A percentile compares a stretch with the other conserved stretches of the same genome.
Conservation (phyloP, 2,888 invertebrate species). For the Cremastinae sp. region DNA sequence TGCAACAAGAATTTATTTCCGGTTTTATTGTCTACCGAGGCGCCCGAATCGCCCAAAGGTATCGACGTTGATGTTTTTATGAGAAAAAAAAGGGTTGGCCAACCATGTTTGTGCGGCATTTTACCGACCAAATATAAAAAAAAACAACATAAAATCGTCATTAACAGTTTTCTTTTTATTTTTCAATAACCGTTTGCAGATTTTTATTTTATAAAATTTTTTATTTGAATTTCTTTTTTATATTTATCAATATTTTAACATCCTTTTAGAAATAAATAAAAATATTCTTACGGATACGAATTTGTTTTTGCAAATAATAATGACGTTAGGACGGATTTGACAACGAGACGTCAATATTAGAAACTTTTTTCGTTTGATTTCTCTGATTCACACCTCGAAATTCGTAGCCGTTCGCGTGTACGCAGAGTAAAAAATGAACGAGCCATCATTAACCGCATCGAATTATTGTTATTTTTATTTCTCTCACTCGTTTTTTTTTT, state of each 20-base stretch:
- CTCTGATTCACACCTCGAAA: too few species aligned
- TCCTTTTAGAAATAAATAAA: too few species aligned
- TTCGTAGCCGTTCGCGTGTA: too few species aligned
- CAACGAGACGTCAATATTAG: too few species aligned
- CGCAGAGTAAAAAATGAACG: constrained; percentile 37
- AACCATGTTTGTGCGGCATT: constrained; percentile 76
- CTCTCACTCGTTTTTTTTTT: constrained; percentile 38
- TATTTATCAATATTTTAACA: not conserved
- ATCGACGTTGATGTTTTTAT: constrained; percentile 21
- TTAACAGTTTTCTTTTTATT: constrained; percentile 27
- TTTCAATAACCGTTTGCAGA: constrained; percentile 9
- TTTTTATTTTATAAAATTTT: not conserved
- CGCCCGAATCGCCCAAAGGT: constrained; percentile 72
- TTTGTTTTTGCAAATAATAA: too few species aligned
- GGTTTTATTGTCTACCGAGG: constrained; percentile 77
- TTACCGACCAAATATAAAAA: constrained; percentile 47
- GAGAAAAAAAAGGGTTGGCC: constrained; percentile 75
- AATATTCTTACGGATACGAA: too few species aligned
- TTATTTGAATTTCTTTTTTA: not conserved
- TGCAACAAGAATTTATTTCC: constrained; percentile 83
- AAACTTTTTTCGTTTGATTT: too few species aligned
- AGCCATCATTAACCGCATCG: constrained; percentile 55
- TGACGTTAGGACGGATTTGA: too few species aligned
- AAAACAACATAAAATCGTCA: constrained; percentile 20
- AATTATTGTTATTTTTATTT: constrained; percentile 47